Percentiles rank a stretch among this genome's conserved stretches.
These are phyloP conservation scores for Lutraria lutraria DNA, from an alignment of 2,888 invertebrate species.

Conservation along the genomic window DNA sequence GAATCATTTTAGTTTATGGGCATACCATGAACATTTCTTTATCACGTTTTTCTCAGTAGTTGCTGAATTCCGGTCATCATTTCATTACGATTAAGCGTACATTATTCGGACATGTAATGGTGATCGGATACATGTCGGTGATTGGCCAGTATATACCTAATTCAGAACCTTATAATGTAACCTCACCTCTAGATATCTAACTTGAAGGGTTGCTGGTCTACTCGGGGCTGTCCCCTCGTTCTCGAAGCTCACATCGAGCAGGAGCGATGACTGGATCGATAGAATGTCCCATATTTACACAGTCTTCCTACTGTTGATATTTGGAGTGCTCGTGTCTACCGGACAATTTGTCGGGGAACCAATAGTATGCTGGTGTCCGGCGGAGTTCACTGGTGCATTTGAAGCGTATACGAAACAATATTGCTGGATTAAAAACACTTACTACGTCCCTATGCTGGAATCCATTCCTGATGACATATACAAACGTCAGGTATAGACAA, in stretches of 20 bases:
- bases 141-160: neutral
- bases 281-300: constrained; percentile 80
- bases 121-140: neutral
- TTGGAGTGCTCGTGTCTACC: constrained; percentile 78
- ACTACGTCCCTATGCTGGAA: constrained; percentile 82
- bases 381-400: constrained; percentile 77
- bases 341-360: constrained; percentile 81
- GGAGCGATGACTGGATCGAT: constrained; percentile 81
- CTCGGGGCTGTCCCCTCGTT: constrained; percentile 78
- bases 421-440: constrained; percentile 84
- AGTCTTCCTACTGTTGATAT: constrained; percentile 77
- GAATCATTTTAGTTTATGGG: too few species aligned
- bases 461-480: constrained; percentile 78
- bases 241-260: constrained; percentile 78
- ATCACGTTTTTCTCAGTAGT: neutral
- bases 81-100: neutral
- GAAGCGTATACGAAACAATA: constrained; percentile 81
- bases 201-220: constrained; percentile 70
- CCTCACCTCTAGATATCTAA: neutral
- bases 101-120: neutral
- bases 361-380: constrained; percentile 82
- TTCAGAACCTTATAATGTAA: neutral
- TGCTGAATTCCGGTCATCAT: neutral
- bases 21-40: too few species aligned
- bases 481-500: constrained; percentile 68